phyloP scores from a whole-genome alignment of 2,888 invertebrate species.

The Microplitis manilae region DNA sequence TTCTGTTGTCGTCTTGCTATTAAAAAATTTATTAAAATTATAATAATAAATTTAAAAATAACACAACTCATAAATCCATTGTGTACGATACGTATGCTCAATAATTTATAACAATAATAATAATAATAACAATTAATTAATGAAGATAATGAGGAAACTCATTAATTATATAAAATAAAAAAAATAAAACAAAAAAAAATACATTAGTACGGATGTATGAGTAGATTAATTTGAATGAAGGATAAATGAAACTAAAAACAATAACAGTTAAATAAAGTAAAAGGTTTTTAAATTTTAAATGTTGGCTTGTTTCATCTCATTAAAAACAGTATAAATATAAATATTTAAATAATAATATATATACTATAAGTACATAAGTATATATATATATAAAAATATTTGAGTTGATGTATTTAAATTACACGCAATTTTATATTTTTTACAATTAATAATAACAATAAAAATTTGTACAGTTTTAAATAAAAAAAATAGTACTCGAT shows the following conservation, averaged over 20 bases:
- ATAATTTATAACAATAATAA: conserved; percentile 44
- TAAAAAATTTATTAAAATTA: conserved; percentile 29
- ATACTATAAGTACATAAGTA: neutral
- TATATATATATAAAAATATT: neutral
- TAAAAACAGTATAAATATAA: neutral
- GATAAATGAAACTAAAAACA: neutral
- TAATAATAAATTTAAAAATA: conserved; percentile 29
- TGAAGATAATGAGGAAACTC: neutral
- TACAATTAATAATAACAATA: conserved; percentile 1
- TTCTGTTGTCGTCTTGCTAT: conserved; percentile 31
- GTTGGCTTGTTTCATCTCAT: neutral
- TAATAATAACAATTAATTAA: conserved; percentile 25
- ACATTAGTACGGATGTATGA: conserved; percentile 11
- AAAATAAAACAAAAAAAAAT: conserved; percentile 5
- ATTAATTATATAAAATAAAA: conserved; percentile 9
- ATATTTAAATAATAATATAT: neutral
- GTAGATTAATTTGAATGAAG: neutral
- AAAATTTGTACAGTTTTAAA: neutral
- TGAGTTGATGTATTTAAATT: conserved; percentile 5
- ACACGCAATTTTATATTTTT: neutral
- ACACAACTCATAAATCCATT: conserved; percentile 47
- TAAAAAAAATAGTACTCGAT: neutral
- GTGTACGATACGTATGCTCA: conserved; percentile 52
- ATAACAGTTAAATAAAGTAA: conserved; percentile 11
- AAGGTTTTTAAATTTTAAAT: neutral